Evolutionary conservation across 2,113 vertebrate genomes (phyloP).

Genomic region (Crotalus viridis): DNA sequence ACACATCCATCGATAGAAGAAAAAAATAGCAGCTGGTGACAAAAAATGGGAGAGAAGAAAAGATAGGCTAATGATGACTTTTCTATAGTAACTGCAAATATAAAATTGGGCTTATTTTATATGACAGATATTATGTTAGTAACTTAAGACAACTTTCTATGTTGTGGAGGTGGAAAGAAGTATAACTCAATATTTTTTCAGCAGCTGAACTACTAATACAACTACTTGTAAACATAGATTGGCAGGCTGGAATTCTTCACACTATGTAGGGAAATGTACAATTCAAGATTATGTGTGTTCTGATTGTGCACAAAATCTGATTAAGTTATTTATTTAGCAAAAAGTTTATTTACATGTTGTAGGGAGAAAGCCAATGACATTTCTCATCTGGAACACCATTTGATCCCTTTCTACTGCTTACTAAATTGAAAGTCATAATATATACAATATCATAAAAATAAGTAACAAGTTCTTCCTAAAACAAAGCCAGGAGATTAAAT

Average conservation of each 20-base stretch:
- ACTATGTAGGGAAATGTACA: background rate
- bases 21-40: slow-evolving; percentile 39
- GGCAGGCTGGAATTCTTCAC: background rate
- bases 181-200: background rate
- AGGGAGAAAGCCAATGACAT: background rate
- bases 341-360: background rate
- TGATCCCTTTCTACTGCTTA: background rate
- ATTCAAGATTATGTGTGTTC: background rate
- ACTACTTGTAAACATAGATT: background rate
- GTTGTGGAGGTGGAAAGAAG: too few species aligned
- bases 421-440: background rate
- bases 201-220: background rate
- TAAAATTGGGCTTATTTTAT: background rate
- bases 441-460: background rate
- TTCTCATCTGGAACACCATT: background rate
- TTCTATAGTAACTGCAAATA: slow-evolving; percentile 12
- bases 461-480: background rate
- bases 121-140: background rate
- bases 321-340: background rate
- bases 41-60: background rate
- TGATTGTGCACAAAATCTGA: background rate
- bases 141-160: background rate
- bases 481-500: background rate
- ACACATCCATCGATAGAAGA: slow-evolving; percentile 50
- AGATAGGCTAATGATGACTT: slow-evolving; percentile 14